Base-by-base conservation (phyloP, 1,140 invertebrate genomes). In the Notospermus geniculatus region DNA sequence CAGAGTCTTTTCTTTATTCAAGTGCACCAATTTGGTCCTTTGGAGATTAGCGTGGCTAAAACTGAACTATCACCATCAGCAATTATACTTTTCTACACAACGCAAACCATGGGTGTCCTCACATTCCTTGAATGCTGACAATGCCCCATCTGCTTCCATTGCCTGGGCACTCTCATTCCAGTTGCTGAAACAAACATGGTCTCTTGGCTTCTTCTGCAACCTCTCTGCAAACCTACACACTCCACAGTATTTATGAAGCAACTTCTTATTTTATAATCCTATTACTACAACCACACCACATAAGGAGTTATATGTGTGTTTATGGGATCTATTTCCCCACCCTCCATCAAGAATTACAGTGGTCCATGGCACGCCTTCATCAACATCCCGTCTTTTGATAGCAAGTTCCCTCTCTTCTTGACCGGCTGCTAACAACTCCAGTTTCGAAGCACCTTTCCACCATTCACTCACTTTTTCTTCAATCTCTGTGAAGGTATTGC, bases 141-240 rank as follows among this genome's bases (percentile, higher is more conserved):
- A n/a, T n/a, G n/a, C n/a, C n/a, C n/a, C n/a, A n/a, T 79, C 70
- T 22, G 73, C 56, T 66, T 84, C 80, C 82, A 84, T 84, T 11
- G 66, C 65, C 1, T 77, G 76, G 0, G 81, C 80, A 43, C 65
- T 67, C 2, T 64, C 66, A 28, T 65, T 61, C 64, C 71, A 82
- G 59, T 80, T 82, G 59, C 62, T 56, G 28, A 69, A 66, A 22
- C 66, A 68, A 1, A 32, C 23, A 29, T 68, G 66, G 2, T 54
- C 27, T 15, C 2, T 23, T 15, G 63, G 57, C 13, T 57, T 25
- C 9, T 2, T 25, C 30, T 66, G 52, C 50, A 32, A 11, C 13
- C 15, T 52, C 19, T 56, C 22, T 9, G 58, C 53, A 15, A 57
- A 57, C 5, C 57, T 57, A 61, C 79, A 82, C 23, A 73, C 67